Evolutionary conservation across 2,888 invertebrate species (phyloP), one percentile per base, ranked within the genome.

Genomic region (Mythimna vitellina): DNA sequence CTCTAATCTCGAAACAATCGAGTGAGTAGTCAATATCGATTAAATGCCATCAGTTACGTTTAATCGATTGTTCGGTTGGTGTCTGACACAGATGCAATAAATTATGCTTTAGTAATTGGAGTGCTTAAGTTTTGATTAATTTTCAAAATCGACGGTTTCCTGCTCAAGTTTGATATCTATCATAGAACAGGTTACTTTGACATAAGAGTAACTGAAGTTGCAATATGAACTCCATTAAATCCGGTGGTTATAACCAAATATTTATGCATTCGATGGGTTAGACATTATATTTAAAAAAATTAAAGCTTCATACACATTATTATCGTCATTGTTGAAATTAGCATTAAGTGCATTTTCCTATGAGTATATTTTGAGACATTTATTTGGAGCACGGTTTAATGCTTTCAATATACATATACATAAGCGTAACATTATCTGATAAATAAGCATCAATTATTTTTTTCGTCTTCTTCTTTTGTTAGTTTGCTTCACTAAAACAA

Each of bases 131-230:
- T 62, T 72, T 81, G 65, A 86, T 75, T 66, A 68, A 79, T 76
- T 76, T 71, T 70, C 70, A 65, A 75, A 72, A 79, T 79, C 14
- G 7, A 0, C 57, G 35, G 42, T 73, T 84, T 86, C 85, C 84
- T 86, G 72, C 22, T 77, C 72, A 69, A 22, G 49, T 72, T 72
- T n/a, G 65, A 54, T 22, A 29, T 35, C 22, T 70, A 63, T 51
- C 42, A 54, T 29, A 17, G 10, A 83, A 80, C 84, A 65, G 70
- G 84, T 84, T 71, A 14, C n/a, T 67, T 61, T 84, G 86, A 86
- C 77, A 84, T 84, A 84, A 86, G 75, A 82, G 57, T 82, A 69
- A 80, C 69, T 64, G 58, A 56, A 65, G 71, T 85, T 86, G 75
- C 74, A 82, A 80, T 76, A 86, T 73, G 32, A 65, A 74, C 38